A percentile compares a stretch with the other conserved stretches of the same genome.
These are phyloP conservation scores for Diploptera punctata DNA, from an alignment of 2,888 invertebrate species.

Conservation along the genomic window DNA sequence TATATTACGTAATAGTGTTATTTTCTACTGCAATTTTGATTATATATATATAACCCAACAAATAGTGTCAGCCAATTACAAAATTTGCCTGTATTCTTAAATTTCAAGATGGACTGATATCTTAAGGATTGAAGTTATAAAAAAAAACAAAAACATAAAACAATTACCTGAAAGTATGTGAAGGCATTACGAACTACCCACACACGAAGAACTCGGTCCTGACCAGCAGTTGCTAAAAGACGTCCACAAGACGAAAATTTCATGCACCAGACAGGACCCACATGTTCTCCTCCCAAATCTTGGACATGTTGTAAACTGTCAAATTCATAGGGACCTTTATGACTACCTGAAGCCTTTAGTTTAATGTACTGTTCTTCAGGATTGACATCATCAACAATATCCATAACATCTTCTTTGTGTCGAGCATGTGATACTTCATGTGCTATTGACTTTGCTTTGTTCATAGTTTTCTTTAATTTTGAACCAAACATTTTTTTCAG, in stretches of 20 bases:
- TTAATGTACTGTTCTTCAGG: constrained; percentile 79
- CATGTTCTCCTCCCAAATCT: constrained; percentile 83
- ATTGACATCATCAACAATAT: constrained; percentile 77
- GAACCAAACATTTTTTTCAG: constrained; percentile 84
- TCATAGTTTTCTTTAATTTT: constrained; percentile 89
- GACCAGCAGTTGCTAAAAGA: constrained; percentile 95
- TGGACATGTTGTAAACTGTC: constrained; percentile 86
- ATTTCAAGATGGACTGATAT: no score
- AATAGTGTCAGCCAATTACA: no score
- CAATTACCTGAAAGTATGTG: constrained; percentile 73
- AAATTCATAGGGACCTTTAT: constrained; percentile 98
- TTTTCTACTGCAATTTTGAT: no score
- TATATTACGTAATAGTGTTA: no score
- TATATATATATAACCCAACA: no score
- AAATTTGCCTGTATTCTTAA: no score
- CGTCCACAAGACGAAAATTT: constrained; percentile 97
- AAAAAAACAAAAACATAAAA: background rate
- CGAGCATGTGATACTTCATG: constrained; percentile 83
- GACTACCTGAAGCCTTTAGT: constrained; percentile 92
- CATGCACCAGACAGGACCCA: constrained; percentile 98
- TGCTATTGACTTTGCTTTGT: constrained; percentile 88
- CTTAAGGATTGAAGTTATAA: no score
- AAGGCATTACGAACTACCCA: constrained; percentile 94
- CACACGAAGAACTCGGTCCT: constrained; percentile 91
- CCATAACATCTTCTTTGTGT: constrained; percentile 85